Evolutionary conservation across 2,797 vertebrate genomes (phyloP), one percentile per base, ranked within the genome.

Genomic region (Tadarida brasiliensis): DNA sequence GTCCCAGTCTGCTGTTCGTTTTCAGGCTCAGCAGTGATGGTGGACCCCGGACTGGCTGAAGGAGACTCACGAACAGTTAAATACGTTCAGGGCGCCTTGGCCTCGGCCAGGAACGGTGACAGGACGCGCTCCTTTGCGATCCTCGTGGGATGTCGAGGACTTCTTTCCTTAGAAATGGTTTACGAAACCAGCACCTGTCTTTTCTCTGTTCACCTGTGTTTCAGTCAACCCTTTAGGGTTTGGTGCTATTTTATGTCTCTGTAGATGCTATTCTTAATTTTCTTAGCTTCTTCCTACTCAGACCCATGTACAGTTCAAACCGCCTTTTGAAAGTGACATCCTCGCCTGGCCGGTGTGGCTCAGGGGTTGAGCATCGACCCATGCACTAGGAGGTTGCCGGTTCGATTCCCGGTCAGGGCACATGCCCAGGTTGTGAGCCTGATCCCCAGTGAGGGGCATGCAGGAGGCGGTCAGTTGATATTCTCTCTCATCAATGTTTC

Each of bases 51-150:
- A 59, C 33, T 28, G 90, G 33, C 20, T 71, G 89, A n/a, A 87
- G 61, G 59, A 17, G 28, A 44, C 63, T 68, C 35, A 33, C 7
- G 3, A 63, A 59, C 24, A 83, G 81, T 85, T 90, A 92, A 91
- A 86, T 68, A 28, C 71, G 68, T 78, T 88, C 33, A 77, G 82
- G 78, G 67, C 57, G 35, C 10, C 54, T 14, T 30, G n/a, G 20
- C 51, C 39, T 71, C 78, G 10, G 47, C 28, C 61, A 84, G 33
- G 87, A 84, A 51, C 4, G 1, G n/a, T 80, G 67, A 81, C 11
- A 86, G 24, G 63, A 76, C 87, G 16, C 7, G 28, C 5, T 82
- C 44, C 94, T 95, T 57, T 54, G 49, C 19, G 76, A 89, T 94
- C 61, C 16, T 7, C 35, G 9, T 44, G 71, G 33, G 4, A 74